Conservation (phyloP, 2,797 vertebrate genomes). For the Sebastes taczanowskii region DNA sequence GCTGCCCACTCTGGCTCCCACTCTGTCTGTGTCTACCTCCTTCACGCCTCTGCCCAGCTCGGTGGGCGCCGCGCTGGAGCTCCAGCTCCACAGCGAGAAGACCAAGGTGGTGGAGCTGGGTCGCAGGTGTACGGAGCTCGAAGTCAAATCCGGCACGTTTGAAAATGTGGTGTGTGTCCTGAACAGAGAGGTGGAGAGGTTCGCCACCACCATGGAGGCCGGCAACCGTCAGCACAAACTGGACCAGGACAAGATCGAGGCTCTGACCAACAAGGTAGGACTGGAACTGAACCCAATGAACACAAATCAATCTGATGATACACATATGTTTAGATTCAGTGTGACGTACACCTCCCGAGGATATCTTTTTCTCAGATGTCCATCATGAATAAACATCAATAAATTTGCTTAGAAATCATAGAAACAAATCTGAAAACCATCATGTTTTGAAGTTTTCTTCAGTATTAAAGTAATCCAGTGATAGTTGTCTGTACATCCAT, state of each 20-base stretch:
- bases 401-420: not conserved
- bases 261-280: slow-evolving; percentile 89
- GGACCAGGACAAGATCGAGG: slow-evolving; percentile 95
- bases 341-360: not conserved
- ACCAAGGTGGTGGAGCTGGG: slow-evolving; percentile 84
- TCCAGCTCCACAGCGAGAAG: slow-evolving; percentile 86
- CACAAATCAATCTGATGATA: not conserved
- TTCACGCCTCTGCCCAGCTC: slow-evolving; percentile 85
- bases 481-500: not conserved
- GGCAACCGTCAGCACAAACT: slow-evolving; percentile 91
- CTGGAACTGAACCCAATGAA: not conserved
- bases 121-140: slow-evolving; percentile 87
- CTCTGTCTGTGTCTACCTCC: slow-evolving; percentile 79
- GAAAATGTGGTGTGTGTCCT: slow-evolving; percentile 98
- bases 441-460: not conserved
- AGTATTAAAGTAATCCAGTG: not conserved
- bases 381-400: not conserved
- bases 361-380: not conserved
- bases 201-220: slow-evolving; percentile 90
- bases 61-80: slow-evolving; percentile 83
- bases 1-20: slow-evolving; percentile 67
- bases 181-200: slow-evolving; percentile 93
- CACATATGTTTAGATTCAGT: not conserved
- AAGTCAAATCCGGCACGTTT: slow-evolving; percentile 91
- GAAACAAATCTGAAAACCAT: not conserved